A percentile compares a stretch with the other conserved stretches of the same genome.
phyloP scores from a whole-genome alignment of 2,797 vertebrate genomes.

The Arctocebus calabarensis region DNA sequence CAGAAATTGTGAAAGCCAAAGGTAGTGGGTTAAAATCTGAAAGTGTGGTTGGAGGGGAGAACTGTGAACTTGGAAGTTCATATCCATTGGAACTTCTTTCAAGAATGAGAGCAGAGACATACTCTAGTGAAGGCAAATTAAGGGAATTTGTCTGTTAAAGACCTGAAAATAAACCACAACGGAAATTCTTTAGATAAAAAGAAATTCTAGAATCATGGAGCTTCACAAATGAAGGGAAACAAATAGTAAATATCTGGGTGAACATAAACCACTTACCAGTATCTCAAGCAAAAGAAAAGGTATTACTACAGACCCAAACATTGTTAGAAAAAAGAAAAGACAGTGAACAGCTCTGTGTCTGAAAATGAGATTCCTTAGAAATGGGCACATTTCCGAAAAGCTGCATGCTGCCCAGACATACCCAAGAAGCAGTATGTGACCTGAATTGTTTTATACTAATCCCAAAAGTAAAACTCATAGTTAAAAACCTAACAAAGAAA shows the following conservation, averaged over 20 bases:
- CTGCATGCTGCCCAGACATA: neutral
- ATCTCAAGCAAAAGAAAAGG: neutral
- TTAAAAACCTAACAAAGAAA: slow-evolving; percentile 19
- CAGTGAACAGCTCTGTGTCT: neutral
- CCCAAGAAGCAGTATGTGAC: neutral
- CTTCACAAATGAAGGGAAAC: neutral
- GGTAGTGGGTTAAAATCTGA: neutral
- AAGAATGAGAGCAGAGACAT: neutral
- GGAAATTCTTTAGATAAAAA: neutral
- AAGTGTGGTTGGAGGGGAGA: neutral
- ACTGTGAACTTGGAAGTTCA: neutral
- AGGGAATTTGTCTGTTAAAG: neutral
- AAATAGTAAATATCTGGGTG: neutral
- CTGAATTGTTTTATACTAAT: neutral
- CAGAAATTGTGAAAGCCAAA: neutral
- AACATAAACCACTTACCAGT: neutral
- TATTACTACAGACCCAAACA: neutral
- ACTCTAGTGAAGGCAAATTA: neutral
- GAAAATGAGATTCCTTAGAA: neutral
- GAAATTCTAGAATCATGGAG: slow-evolving; percentile 3
- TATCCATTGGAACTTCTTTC: neutral
- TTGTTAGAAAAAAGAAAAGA: neutral
- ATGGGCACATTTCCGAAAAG: neutral
- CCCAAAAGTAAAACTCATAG: neutral
- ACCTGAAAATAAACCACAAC: neutral